Percentiles rank a stretch among this genome's conserved stretches.
phyloP scores from a whole-genome alignment of 2,113 vertebrate species.

The Leucoraja erinaceus region DNA sequence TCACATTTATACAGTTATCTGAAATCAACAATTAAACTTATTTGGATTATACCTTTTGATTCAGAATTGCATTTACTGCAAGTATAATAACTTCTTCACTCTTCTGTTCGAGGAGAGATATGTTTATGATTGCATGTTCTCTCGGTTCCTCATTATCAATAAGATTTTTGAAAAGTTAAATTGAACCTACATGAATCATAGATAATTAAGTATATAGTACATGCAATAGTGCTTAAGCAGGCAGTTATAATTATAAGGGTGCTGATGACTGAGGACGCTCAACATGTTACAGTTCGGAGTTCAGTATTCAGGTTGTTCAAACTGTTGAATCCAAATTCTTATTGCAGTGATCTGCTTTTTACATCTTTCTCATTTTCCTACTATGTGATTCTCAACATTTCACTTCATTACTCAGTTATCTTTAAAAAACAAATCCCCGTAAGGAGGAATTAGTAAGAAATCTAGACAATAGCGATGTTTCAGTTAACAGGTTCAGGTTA shows the following conservation, averaged over 20 bases:
- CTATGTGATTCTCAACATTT: neutral
- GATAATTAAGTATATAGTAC: slow-evolving; percentile 2
- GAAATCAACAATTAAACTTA: slow-evolving; percentile 27
- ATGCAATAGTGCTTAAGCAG: neutral
- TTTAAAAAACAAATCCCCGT: neutral
- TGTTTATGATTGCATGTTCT: slow-evolving; percentile 4
- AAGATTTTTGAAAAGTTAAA: slow-evolving; percentile 6
- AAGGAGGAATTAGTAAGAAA: neutral
- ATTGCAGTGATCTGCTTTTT: neutral
- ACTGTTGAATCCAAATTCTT: neutral
- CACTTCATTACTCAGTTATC: neutral
- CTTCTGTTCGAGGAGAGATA: neutral
- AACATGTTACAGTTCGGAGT: neutral
- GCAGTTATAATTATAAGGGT: neutral
- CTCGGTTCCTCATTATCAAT: neutral
- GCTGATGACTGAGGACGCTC: neutral
- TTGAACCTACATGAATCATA: neutral
- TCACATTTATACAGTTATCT: slow-evolving; percentile 34
- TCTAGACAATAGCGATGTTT: neutral
- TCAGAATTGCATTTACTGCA: slow-evolving; percentile 15
- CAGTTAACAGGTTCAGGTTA: neutral
- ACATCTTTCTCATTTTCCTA: neutral
- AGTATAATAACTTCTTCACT: slow-evolving; percentile 3
- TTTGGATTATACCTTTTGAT: slow-evolving; percentile 31
- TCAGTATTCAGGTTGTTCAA: neutral